These are phyloP conservation scores for Globodera ellingtonae DNA, from an alignment of 1,140 invertebrate species.

Conservation along the genomic window DNA sequence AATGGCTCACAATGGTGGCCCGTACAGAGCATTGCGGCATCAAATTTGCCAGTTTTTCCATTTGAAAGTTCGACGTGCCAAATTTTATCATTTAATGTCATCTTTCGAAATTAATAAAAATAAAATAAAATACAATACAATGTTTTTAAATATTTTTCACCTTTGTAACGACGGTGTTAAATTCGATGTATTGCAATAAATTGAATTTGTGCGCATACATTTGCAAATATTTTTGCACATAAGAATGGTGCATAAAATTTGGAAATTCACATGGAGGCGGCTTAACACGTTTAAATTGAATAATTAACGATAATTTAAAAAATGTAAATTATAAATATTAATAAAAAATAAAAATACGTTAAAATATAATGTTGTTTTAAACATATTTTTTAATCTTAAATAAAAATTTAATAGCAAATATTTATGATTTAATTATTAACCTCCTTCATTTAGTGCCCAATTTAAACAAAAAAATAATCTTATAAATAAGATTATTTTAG, in stretches of 20 bases:
- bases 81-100: constrained; percentile 16
- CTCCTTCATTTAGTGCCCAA: too few relatives aligned
- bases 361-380: too few relatives aligned
- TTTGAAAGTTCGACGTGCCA: constrained; percentile 47
- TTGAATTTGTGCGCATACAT: constrained; percentile 67
- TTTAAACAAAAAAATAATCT: too few relatives aligned
- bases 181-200: constrained; percentile 62
- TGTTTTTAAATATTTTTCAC: constrained; percentile 28
- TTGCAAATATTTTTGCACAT: constrained; percentile 67
- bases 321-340: too few relatives aligned
- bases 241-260: constrained; percentile 68
- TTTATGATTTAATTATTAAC: too few relatives aligned
- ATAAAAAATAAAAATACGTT: too few relatives aligned
- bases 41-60: constrained; percentile 47
- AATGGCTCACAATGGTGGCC: constrained; percentile 67
- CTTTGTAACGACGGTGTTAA: constrained; percentile 63
- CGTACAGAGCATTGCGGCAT: constrained; percentile 66
- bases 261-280: constrained; percentile 68
- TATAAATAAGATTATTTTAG: too few relatives aligned
- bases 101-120: constrained; percentile 26
- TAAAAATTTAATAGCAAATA: too few relatives aligned
- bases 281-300: background rate
- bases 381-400: too few relatives aligned
- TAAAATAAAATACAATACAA: background rate
- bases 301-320: background rate